phyloP scores from a whole-genome alignment of 2,888 invertebrate species.

The Odontothrips loti region DNA sequence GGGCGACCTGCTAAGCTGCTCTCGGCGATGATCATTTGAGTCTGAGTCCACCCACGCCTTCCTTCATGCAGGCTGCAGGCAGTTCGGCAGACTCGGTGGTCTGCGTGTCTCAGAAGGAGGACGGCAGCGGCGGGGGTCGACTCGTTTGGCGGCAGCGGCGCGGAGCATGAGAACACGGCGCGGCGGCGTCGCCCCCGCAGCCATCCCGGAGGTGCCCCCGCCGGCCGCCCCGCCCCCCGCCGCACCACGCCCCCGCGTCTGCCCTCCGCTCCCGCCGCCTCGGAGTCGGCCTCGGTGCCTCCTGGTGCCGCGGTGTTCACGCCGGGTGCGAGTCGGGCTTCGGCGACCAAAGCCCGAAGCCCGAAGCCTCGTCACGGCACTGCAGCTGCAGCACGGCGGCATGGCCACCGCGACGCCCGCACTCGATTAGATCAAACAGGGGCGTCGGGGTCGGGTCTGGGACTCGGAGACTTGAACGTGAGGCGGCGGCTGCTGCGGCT shows the following conservation, averaged over 20 bases:
- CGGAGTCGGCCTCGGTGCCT: too few species aligned
- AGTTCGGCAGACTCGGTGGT: not conserved
- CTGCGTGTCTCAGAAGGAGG: not conserved
- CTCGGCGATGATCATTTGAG: not conserved
- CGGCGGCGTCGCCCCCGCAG: slow-evolving; percentile 9
- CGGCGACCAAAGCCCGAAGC: not conserved
- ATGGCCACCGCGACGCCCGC: too few species aligned
- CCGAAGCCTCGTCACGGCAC: too few species aligned
- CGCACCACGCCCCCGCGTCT: not conserved
- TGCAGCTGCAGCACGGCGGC: too few species aligned
- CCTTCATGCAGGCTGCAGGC: not conserved
- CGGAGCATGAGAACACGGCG: slow-evolving; percentile 7
- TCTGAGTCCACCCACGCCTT: not conserved
- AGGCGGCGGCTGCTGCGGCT: not conserved
- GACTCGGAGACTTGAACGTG: slow-evolving; percentile 11
- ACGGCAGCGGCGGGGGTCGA: not conserved
- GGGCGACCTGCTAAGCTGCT: too few species aligned
- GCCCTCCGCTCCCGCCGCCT: too few species aligned
- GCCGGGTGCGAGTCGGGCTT: not conserved
- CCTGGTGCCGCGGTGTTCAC: too few species aligned
- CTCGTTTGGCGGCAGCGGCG: not conserved
- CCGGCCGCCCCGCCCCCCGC: slow-evolving; percentile 4
- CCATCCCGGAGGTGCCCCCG: not conserved
- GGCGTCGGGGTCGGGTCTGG: not conserved
- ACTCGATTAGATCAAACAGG: too few species aligned